A percentile compares a stretch with the other conserved stretches of the same genome.
phyloP scores from a whole-genome alignment of 2,888 invertebrate species.

The Acronicta alni region DNA sequence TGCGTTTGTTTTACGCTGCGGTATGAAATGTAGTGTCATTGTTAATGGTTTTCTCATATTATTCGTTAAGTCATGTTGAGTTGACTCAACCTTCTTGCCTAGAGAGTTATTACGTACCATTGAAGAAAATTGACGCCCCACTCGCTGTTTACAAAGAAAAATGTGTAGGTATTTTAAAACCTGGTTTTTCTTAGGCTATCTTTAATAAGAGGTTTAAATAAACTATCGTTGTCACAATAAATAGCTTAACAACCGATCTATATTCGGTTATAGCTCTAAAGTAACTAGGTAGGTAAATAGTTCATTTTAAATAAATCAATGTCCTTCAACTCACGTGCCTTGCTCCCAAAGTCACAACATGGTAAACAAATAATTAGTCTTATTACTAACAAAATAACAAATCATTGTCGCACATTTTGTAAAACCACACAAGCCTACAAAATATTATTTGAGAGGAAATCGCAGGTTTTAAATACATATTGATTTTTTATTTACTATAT shows the following conservation, averaged over 20 bases:
- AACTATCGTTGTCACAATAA: no score
- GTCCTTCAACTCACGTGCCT: background rate
- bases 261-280: background rate
- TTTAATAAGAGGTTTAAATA: no score
- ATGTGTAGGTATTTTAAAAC: no score
- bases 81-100: no score
- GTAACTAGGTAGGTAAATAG: no score
- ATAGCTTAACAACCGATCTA: no score
- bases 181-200: no score
- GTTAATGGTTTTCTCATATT: slow-evolving; percentile 17
- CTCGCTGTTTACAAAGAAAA: no score
- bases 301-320: background rate
- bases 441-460: slow-evolving; percentile 28
- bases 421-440: background rate
- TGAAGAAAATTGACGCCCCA: no score
- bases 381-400: no score
- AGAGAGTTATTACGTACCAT: no score
- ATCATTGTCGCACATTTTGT: slow-evolving; percentile 1
- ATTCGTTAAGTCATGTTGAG: background rate
- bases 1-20: slow-evolving; percentile 19
- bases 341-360: background rate
- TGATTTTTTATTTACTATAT: background rate
- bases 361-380: no score
- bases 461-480: background rate
- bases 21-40: slow-evolving; percentile 5